Evolutionary conservation across 2,888 invertebrate genomes (phyloP), one percentile per base, ranked within the genome.

Genomic region (Archips crataeganus): DNA sequence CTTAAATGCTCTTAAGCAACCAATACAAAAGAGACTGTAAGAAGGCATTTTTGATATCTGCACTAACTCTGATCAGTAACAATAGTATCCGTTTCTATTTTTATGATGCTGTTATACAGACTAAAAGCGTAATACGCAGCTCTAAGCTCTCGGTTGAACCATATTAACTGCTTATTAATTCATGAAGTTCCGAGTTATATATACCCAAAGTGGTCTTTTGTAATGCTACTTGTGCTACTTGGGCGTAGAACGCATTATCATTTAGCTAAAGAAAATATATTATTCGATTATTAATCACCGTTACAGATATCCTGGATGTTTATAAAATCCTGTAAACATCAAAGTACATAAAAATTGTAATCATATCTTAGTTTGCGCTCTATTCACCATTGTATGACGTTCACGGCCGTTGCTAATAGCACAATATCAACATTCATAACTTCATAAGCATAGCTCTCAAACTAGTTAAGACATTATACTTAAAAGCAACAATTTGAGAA

Each of bases 341-440:
- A 49, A 49, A 49, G 13, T 49, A 49, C 5, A 54, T 54, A 54
- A 23, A 54, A 15, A n/a, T 49, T 13, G 13, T 62, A 10, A 63
- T 45, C 15, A 5, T 9, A 23, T 23, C 23, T 13, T 10, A 63
- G 23, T 15, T 10, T 36, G 64, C 49, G 49, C 51, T 51, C 51
- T 51, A 36, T 51, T 65, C 65, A 15, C 65, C 10, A 47, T 34
- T 49, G 11, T 51, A 65, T 65, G 1, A 49, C 36, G 5, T 51
- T 36, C 51, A 63, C n/a, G 63, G 32, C 32, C 13, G 63, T 47
- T 15, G 47, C 45, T 63, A 47, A 47, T 47, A 47, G 6, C 32
- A 45, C 45, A 63, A 63, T 63, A 42, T 0, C n/a, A 61, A 54
- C 8, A 23, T n/a, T 51, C 51, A n/a, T 13, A 63, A 34, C 23